A percentile compares a stretch with the other conserved stretches of the same genome.
Conservation (phyloP, 23 tunicate genomes). For the Halocynthia roretzi region DNA sequence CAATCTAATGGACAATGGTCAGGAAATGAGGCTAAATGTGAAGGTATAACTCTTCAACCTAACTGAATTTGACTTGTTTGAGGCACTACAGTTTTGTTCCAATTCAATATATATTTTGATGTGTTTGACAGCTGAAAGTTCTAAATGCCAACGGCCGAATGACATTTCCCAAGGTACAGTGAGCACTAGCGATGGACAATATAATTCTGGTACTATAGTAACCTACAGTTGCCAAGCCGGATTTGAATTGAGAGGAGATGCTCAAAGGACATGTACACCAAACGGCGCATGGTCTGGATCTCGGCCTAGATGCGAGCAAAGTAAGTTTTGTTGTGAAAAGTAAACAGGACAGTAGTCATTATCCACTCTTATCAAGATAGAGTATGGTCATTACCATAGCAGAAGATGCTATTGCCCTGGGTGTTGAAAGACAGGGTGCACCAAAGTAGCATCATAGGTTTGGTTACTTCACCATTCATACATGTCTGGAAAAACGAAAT, state of each 20-base stretch:
- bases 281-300: neutral
- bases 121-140: neutral
- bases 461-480: too few relatives aligned
- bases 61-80: too few relatives aligned
- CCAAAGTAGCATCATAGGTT: too few relatives aligned
- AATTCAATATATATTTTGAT: too few relatives aligned
- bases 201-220: neutral
- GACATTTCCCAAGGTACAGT: neutral
- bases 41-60: neutral
- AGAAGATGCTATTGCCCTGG: too few relatives aligned
- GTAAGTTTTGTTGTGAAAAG: neutral
- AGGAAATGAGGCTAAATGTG: conserved; percentile 13
- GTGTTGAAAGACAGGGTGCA: too few relatives aligned
- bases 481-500: too few relatives aligned
- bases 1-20: conserved; percentile 16
- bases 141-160: conserved; percentile 14
- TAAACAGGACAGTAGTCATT: too few relatives aligned
- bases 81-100: too few relatives aligned
- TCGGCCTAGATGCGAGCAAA: conserved; percentile 4
- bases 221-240: neutral
- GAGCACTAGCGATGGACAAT: neutral
- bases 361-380: too few relatives aligned
- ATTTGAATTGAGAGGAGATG: neutral
- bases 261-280: neutral
- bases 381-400: too few relatives aligned